Base-by-base conservation (phyloP, 2,888 invertebrate species). In the Congeria kusceri region DNA sequence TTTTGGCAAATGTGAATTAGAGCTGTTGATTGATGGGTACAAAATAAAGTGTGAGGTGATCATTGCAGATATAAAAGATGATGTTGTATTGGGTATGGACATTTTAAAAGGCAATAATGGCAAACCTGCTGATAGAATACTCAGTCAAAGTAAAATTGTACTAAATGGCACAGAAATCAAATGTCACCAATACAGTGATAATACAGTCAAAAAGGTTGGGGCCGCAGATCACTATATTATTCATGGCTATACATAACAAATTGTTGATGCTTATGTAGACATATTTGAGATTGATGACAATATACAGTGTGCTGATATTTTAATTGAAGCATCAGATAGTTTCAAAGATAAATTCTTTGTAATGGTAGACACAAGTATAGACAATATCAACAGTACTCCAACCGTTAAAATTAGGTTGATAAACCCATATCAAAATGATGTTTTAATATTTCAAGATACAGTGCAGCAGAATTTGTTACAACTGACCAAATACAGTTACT, bases 271-370 rank as follows among this genome's bases (percentile, higher is more conserved):
- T n/a, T n/a, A n/a, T n/a, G n/a, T n/a, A n/a, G 66, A 80, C 27
- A 71, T 71, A 0, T 20, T 13, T 25, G 68, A 75, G 25, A 39
- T 28, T 5, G 77, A 78, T 67, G 67, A 73, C 27, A 46, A 53
- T 13, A 15, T 46, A 13, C 5, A n/a, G 11, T 25, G 3, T n/a
- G n/a, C n/a, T n/a, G n/a, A n/a, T n/a, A n/a, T n/a, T n/a, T n/a
- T n/a, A n/a, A n/a, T n/a, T n/a, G 81, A 83, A 61, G 72, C 80
- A n/a, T 70, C 67, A 5, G 9, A 56, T 1, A 59, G 28, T n/a
- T 73, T 77, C 53, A 63, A 61, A n/a, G 53, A 71, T 29, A 79
- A 69, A 27, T 70, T 76, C 49, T 68, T 73, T 9, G 11, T 84
- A 9, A 27, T 81, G 29, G 62, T 81, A 64, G 77, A 80, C 7